Evolutionary conservation across 2,888 invertebrate genomes (phyloP).

Genomic region (Latrodectus hesperus): DNA sequence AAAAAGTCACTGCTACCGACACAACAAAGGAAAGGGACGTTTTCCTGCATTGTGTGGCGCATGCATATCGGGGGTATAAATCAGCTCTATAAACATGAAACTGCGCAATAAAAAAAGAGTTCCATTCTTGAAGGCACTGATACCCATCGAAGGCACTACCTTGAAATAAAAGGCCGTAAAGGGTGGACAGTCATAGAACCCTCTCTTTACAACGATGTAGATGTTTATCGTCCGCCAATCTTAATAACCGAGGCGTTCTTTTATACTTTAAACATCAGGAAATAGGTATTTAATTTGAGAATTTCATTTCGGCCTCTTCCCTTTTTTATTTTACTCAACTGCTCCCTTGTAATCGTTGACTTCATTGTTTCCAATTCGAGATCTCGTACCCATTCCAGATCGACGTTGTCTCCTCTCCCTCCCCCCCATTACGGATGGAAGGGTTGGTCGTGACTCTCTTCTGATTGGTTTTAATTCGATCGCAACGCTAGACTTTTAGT

Average conservation of each 20-base stretch:
- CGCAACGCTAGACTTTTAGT: too few relatives aligned
- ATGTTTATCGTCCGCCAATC: constrained; percentile 52
- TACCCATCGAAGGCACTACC: constrained; percentile 31
- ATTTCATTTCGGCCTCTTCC: neutral
- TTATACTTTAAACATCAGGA: constrained; percentile 43
- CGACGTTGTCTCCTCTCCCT: too few relatives aligned
- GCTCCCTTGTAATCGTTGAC: neutral
- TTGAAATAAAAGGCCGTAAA: constrained; percentile 32
- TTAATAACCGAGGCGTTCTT: constrained; percentile 64
- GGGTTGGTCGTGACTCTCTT: too few relatives aligned
- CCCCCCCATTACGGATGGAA: too few relatives aligned
- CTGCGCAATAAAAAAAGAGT: constrained; percentile 9
- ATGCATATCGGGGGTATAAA: neutral
- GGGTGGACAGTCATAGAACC: constrained; percentile 18
- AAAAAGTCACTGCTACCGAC: too few relatives aligned
- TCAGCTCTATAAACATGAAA: constrained; percentile 22
- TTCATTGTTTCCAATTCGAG: neutral
- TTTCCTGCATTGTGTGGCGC: too few relatives aligned
- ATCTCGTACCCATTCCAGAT: too few relatives aligned
- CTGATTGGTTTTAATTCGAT: too few relatives aligned
- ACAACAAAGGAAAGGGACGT: too few relatives aligned
- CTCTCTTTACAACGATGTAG: constrained; percentile 22
- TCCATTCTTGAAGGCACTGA: constrained; percentile 29
- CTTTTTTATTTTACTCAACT: neutral
- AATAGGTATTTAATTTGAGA: constrained; percentile 47